A percentile compares a stretch with the other conserved stretches of the same genome.
These are phyloP conservation scores for Lagocephalus sceleratus DNA, from an alignment of 2,797 vertebrate species.

Conservation along the genomic window DNA sequence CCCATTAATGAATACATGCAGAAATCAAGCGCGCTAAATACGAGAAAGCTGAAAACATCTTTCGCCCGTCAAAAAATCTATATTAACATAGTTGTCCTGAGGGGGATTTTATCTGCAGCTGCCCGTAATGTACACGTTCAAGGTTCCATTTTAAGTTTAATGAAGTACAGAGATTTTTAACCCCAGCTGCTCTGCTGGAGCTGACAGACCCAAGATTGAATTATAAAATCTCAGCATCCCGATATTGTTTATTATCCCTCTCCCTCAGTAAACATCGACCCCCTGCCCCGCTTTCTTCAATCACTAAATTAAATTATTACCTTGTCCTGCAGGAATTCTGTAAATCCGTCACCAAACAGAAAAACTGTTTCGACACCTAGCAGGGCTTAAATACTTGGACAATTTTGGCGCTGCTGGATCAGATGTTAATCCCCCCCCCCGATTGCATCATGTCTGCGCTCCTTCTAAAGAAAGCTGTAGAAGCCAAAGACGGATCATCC, in stretches of 20 bases:
- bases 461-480: constrained; percentile 4
- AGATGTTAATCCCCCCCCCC: constrained; percentile 16
- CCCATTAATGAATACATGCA: no score
- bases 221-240: constrained; percentile 33
- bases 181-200: constrained; percentile 11
- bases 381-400: constrained; percentile 4
- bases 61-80: constrained; percentile 8
- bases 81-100: constrained; percentile 10
- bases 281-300: constrained; percentile 29
- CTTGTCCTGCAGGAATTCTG: constrained; percentile 35
- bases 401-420: constrained; percentile 17
- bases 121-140: background rate
- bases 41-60: background rate
- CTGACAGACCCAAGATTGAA: constrained; percentile 9
- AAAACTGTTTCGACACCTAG: constrained; percentile 21
- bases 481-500: background rate
- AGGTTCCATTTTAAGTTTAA: constrained; percentile 22
- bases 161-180: constrained; percentile 25
- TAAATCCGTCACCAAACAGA: constrained; percentile 34
- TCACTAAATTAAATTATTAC: constrained; percentile 33
- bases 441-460: constrained; percentile 8
- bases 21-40: background rate
- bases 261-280: constrained; percentile 2
- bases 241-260: background rate
- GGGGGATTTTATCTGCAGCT: constrained; percentile 6